Percentiles rank a stretch among this genome's conserved stretches.
These are phyloP conservation scores for Elgonia sp. DNA, from an alignment of 2,888 invertebrate species.

Conservation along the genomic window DNA sequence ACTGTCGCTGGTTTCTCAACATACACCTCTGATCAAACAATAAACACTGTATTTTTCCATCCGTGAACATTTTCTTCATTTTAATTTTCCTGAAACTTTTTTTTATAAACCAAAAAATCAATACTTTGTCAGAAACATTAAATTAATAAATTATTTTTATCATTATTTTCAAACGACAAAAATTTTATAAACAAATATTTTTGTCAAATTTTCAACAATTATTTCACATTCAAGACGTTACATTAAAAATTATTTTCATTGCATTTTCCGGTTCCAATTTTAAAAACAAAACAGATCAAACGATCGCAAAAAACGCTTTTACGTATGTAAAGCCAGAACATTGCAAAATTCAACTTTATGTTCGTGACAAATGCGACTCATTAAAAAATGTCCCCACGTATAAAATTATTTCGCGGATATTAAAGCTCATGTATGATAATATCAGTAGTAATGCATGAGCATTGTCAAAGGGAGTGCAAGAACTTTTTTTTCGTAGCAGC, in stretches of 20 bases:
- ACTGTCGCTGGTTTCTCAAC: not conserved
- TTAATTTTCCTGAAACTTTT: too few species aligned
- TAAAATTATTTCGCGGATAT: conserved; percentile 55
- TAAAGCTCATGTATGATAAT: conserved; percentile 54
- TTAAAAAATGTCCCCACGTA: conserved; percentile 29
- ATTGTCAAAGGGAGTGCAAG: conserved; percentile 53
- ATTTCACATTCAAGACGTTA: too few species aligned
- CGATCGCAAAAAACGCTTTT: not conserved
- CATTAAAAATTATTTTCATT: not conserved
- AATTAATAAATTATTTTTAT: too few species aligned
- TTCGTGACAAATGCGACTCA: conserved; percentile 44
- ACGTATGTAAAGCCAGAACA: conserved; percentile 9
- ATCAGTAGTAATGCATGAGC: conserved; percentile 51
- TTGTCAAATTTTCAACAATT: too few species aligned
- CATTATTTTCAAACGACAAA: too few species aligned
- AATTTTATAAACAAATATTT: too few species aligned
- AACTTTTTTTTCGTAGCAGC: conserved; percentile 22
- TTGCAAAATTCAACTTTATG: conserved; percentile 35
- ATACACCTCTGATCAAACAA: too few species aligned
- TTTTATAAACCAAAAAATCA: too few species aligned
- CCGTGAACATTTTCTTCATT: too few species aligned
- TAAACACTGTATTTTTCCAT: too few species aligned
- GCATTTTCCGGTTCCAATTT: not conserved
- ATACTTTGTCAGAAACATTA: too few species aligned
- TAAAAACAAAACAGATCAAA: conserved; percentile 16